Evolutionary conservation across 2,888 invertebrate species (phyloP).

Genomic region (Drosophila colorata): DNA sequence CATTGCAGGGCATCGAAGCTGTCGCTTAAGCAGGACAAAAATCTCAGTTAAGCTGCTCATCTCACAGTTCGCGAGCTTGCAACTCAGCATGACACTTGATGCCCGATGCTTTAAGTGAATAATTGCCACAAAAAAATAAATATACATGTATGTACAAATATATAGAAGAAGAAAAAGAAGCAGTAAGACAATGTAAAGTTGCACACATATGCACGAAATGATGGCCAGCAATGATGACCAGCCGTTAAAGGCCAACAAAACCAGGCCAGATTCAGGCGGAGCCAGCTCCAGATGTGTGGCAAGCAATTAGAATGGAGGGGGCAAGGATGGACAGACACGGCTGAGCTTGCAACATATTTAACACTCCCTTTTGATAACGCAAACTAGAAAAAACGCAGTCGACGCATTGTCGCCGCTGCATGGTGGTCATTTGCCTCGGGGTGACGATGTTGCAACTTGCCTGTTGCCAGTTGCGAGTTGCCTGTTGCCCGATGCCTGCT

Average conservation of each 20-base stretch:
- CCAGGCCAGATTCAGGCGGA: constrained; percentile 62
- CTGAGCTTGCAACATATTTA: constrained; percentile 74
- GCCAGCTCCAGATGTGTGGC: constrained; percentile 36
- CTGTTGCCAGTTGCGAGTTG: constrained; percentile 33
- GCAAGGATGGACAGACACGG: constrained; percentile 22
- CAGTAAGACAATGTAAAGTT: constrained; percentile 41
- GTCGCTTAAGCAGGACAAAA: constrained; percentile 22
- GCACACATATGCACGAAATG: constrained; percentile 40
- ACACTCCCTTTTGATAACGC: constrained; percentile 74
- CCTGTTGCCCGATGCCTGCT: constrained; percentile 24
- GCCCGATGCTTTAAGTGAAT: constrained; percentile 81
- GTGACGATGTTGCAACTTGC: constrained; percentile 51
- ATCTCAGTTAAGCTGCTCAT: constrained; percentile 19
- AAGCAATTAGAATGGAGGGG: constrained; percentile 47
- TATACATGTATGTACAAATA: constrained; percentile 33
- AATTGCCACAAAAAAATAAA: constrained; percentile 67
- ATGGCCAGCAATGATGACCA: constrained; percentile 61
- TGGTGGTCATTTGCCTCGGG: constrained; percentile 80
- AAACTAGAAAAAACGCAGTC: constrained; percentile 67
- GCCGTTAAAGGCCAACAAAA: constrained; percentile 65
- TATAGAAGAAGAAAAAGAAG: constrained; percentile 36
- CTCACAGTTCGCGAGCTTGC: constrained; percentile 57
- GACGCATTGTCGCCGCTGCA: constrained; percentile 64
- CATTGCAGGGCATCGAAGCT: constrained; percentile 41
- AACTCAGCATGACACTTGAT: constrained; percentile 77